Percentiles rank a stretch among this genome's conserved stretches.
Conservation (phyloP, 2,797 vertebrate species). For the Halcyon leucocephala region DNA sequence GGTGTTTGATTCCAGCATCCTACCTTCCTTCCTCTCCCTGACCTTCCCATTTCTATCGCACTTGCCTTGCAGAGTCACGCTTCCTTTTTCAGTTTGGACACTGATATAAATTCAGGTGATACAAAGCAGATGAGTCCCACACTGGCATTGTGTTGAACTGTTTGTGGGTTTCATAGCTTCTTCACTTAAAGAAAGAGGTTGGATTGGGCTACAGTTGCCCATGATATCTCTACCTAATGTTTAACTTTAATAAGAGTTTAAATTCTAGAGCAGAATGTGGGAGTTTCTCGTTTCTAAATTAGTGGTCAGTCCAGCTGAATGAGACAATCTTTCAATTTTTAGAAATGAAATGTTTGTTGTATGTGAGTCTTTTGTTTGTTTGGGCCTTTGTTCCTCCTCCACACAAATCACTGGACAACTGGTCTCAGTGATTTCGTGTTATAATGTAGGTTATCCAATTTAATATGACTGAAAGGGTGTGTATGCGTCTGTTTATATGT, state of each 20-base stretch:
- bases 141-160: background rate
- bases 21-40: background rate
- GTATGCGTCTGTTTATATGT: accelerated
- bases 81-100: background rate
- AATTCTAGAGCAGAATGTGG: background rate
- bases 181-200: background rate
- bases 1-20: background rate
- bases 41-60: background rate
- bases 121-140: background rate
- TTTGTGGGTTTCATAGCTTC: background rate
- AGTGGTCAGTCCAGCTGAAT: background rate
- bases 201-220: accelerated
- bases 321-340: background rate
- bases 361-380: background rate
- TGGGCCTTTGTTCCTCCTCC: background rate
- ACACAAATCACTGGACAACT: background rate
- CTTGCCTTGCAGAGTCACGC: background rate
- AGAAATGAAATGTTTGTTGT: background rate
- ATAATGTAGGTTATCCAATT: background rate
- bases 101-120: background rate
- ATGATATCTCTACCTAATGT: background rate
- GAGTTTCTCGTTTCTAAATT: background rate
- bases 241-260: background rate
- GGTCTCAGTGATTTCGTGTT: background rate
- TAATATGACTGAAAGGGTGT: background rate